phyloP scores from a whole-genome alignment of 2,113 vertebrate species.

The Lycocorax pyrrhopterus region DNA sequence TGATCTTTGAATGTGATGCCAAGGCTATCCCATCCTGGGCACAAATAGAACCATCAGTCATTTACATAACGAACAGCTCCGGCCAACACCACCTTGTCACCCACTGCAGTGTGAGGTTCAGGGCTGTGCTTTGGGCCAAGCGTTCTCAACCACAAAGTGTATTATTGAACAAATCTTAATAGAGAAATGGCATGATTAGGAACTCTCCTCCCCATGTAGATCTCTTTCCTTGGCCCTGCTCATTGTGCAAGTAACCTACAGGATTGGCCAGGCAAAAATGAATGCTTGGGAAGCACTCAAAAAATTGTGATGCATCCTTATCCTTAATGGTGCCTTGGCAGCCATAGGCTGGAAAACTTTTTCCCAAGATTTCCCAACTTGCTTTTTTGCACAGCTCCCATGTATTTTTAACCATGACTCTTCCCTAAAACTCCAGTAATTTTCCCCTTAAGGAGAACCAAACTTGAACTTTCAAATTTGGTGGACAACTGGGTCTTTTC shows the following conservation, averaged over 20 bases:
- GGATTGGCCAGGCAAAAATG: background rate
- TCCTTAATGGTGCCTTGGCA: background rate
- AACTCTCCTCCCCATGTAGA: background rate
- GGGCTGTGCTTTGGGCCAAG: background rate
- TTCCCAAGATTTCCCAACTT: background rate
- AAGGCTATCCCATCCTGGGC: background rate
- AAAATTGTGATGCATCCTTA: background rate
- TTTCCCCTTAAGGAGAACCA: background rate
- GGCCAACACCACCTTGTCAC: background rate
- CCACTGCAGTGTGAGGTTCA: background rate
- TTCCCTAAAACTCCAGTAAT: background rate
- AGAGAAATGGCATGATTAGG: background rate
- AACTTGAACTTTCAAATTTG: background rate
- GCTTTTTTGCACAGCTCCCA: background rate
- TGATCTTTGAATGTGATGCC: background rate
- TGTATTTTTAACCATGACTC: background rate
- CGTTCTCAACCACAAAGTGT: background rate
- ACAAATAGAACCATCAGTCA: background rate
- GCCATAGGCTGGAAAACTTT: background rate
- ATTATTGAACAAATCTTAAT: background rate
- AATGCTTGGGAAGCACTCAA: background rate
- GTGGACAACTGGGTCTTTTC: background rate
- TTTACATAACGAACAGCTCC: background rate
- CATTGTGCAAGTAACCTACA: background rate
- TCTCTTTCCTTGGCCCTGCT: background rate